Base-by-base conservation (phyloP, 2,888 invertebrate genomes). In the Synergus itoensis region DNA sequence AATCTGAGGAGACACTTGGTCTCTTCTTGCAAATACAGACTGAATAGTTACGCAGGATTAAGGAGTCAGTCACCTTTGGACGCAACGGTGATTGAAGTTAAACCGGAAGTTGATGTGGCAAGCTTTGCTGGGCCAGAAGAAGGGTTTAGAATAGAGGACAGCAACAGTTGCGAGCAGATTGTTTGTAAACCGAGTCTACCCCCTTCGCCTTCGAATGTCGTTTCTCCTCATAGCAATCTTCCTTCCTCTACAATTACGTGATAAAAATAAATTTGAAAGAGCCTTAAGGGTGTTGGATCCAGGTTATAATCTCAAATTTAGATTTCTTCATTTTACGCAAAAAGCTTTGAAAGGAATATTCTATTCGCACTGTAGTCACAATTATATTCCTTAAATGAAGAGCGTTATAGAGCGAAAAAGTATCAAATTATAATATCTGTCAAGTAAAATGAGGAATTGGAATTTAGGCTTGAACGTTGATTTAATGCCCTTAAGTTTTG, bases 1-100 rank as follows among this genome's bases (percentile, higher is more conserved):
- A 94, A 94, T 88, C 89, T 94, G 79, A 92, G 94, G 43, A 93
- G 94, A 84, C 94, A 94, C 87, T 91, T 94, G 79, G 81, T 92
- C 41, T 92, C 92, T 0, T 92, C 92, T 16, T 92, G 92, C 88
- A 92, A 92, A 83, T 91, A 91, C 85, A 89, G 92, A 57, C 91
- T 91, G 78, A 90, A 88, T 75, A 89, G 86, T 48, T 89, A 88
- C 81, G 83, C 89, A 14, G 73, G 73, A 11, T n/a, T 73, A 0
- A 83, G 80, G n/a, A 88, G 88, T 36, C 84, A 85, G 40, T 53
- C 81, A 41, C 69, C 82, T 1, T 69, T 79, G 57, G 91, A 91
- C 45, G 45, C 89, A 53, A 86, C 88, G 83, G 87, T 88, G 81
- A 87, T 90, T 45, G 91, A 91, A 77, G 88, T 92, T n/a, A 92